These are phyloP conservation scores for Didymodactylos carnosus DNA, from an alignment of 2,888 invertebrate species.

Conservation along the genomic window DNA sequence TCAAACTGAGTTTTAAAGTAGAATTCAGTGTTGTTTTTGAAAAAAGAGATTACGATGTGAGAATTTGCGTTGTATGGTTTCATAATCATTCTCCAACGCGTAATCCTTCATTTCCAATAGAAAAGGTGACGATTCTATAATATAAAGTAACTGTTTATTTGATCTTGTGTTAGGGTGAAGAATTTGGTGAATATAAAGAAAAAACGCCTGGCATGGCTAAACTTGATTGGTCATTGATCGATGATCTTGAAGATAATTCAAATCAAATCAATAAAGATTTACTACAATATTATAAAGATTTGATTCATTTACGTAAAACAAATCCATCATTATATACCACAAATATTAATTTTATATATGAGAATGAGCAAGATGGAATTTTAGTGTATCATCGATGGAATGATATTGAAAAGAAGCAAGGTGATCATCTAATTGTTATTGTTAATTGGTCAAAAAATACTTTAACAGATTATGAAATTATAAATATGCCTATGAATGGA, in stretches of 20 bases:
- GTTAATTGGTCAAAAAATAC: not conserved
- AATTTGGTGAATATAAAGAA: not conserved
- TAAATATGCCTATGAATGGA: not conserved
- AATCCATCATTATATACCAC: not conserved
- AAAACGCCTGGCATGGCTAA: not conserved
- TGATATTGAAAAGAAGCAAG: not conserved
- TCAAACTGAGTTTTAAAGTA: too few species aligned
- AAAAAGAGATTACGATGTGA: too few species aligned
- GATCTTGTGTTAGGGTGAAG: too few species aligned
- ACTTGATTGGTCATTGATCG: not conserved
- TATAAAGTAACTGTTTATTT: too few species aligned
- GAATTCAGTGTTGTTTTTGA: too few species aligned
- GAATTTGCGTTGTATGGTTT: too few species aligned
- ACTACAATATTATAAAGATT: not conserved
- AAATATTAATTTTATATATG: not conserved
- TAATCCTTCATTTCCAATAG: too few species aligned
- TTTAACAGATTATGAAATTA: not conserved
- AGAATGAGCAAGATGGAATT: not conserved
- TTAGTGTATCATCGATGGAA: not conserved
- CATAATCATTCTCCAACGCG: too few species aligned
- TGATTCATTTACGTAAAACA: not conserved
- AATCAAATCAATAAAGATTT: not conserved
- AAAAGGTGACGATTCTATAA: too few species aligned
- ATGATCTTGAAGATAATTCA: not conserved
- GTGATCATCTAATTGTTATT: not conserved